These are phyloP conservation scores for Bellardia pandia DNA, from an alignment of 2,888 invertebrate species.

Conservation along the genomic window DNA sequence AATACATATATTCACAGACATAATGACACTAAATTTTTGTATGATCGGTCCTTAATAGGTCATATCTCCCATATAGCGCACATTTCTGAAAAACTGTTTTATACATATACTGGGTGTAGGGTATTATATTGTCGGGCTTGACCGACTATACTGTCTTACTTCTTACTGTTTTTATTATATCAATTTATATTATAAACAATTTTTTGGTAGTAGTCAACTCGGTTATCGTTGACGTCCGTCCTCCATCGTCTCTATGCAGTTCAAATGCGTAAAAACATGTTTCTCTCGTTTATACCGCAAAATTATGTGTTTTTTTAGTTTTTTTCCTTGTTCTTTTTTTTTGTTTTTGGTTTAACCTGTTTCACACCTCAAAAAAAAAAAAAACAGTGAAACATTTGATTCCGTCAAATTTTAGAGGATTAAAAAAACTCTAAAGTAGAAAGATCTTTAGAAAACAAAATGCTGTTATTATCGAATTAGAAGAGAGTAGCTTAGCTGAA, in stretches of 20 bases:
- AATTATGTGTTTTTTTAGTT: constrained; percentile 66
- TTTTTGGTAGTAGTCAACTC: constrained; percentile 47
- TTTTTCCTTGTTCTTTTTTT: constrained; percentile 17
- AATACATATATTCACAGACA: no score
- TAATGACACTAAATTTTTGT: no score
- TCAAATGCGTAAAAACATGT: constrained; percentile 70
- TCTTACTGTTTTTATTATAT: constrained; percentile 46
- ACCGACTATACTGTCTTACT: no score
- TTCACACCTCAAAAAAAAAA: constrained; percentile 73
- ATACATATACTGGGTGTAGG: no score
- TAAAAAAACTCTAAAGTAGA: constrained; percentile 20
- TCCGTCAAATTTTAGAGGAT: constrained; percentile 66
- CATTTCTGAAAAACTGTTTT: no score
- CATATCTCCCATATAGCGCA: no score
- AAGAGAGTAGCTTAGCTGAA: constrained; percentile 4
- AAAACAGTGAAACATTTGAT: constrained; percentile 34
- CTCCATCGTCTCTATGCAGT: constrained; percentile 56
- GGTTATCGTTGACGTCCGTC: constrained; percentile 4
- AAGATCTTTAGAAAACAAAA: constrained; percentile 47
- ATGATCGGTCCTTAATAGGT: no score
- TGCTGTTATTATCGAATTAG: background rate
- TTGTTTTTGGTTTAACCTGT: constrained; percentile 80
- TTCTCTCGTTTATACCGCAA: constrained; percentile 76
- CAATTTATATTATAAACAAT: constrained; percentile 18
- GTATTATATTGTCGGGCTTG: no score